A percentile compares a stretch with the other conserved stretches of the same genome.
phyloP scores from a whole-genome alignment of 2,113 vertebrate species.

The Ceratotherium simum region DNA sequence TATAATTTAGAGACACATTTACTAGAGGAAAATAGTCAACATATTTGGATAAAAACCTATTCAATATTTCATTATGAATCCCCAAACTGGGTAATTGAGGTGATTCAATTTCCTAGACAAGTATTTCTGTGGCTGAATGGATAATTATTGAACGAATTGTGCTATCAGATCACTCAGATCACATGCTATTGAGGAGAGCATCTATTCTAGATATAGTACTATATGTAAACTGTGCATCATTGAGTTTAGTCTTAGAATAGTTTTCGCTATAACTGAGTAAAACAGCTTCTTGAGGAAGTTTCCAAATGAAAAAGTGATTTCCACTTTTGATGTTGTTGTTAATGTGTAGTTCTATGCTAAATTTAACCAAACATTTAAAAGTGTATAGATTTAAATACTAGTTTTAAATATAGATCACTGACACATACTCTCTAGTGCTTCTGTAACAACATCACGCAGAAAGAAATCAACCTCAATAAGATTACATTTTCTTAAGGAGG shows the following conservation, averaged over 20 bases:
- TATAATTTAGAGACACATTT: constrained; percentile 53
- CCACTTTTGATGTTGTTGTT: background rate
- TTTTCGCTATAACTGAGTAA: background rate
- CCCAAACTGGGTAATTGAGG: constrained; percentile 44
- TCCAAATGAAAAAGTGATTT: constrained; percentile 17
- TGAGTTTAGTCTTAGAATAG: background rate
- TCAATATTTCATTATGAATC: constrained; percentile 53
- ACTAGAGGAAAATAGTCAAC: constrained; percentile 49
- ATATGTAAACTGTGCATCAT: background rate
- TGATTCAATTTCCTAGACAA: constrained; percentile 52
- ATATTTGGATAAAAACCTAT: constrained; percentile 64
- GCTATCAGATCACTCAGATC: constrained; percentile 24
- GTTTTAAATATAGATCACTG: background rate
- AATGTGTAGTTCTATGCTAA: background rate
- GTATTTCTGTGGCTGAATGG: constrained; percentile 55
- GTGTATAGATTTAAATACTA: constrained; percentile 21
- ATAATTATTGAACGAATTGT: constrained; percentile 56
- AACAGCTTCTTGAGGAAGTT: background rate
- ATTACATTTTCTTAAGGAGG: background rate
- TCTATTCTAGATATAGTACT: background rate
- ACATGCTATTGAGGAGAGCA: background rate
- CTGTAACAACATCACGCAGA: background rate
- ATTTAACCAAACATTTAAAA: background rate
- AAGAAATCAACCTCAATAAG: constrained; percentile 22
- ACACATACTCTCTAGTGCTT: background rate